A percentile compares a stretch with the other conserved stretches of the same genome.
Evolutionary conservation across 37 sponge, comb jelly and placozoan genomes (phyloP).

Genomic region (Petrosia ficiformis): DNA sequence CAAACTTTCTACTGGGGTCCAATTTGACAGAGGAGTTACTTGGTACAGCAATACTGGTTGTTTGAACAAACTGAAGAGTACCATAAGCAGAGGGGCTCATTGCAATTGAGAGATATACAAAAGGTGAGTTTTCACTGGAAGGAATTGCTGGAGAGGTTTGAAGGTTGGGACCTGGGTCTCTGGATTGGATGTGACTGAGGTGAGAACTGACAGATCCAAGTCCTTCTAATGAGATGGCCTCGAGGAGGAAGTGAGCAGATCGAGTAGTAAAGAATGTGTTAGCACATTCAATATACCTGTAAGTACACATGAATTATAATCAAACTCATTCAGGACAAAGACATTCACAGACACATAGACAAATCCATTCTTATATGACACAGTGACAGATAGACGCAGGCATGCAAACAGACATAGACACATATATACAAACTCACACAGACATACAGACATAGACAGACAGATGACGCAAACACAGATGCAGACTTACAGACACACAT

Average conservation of each 20-base stretch:
- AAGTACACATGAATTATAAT: neutral
- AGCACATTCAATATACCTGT: neutral
- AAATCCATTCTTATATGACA: too few relatives aligned
- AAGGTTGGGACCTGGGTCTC: neutral
- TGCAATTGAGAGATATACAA: constrained; percentile 24
- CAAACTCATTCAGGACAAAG: neutral
- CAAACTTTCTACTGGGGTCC: too few relatives aligned
- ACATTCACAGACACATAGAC: neutral
- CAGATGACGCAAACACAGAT: too few relatives aligned
- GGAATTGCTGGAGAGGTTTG: too few relatives aligned
- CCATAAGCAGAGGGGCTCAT: constrained; percentile 17
- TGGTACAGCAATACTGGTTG: neutral
- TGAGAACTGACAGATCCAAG: constrained; percentile 3
- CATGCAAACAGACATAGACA: too few relatives aligned
- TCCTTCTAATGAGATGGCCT: neutral
- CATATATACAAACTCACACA: too few relatives aligned
- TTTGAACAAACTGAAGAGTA: constrained; percentile 35
- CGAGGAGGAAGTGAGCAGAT: constrained; percentile 12
- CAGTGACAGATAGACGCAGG: too few relatives aligned
- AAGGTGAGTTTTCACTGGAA: constrained; percentile 2
- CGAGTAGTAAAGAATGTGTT: constrained; percentile 26
- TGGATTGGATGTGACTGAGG: neutral
- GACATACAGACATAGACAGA: too few relatives aligned
- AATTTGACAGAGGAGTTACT: too few relatives aligned
- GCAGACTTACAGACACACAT: too few relatives aligned